These are phyloP conservation scores for Aspidiotus rigidus DNA, from an alignment of 2,888 invertebrate species.

Conservation along the genomic window DNA sequence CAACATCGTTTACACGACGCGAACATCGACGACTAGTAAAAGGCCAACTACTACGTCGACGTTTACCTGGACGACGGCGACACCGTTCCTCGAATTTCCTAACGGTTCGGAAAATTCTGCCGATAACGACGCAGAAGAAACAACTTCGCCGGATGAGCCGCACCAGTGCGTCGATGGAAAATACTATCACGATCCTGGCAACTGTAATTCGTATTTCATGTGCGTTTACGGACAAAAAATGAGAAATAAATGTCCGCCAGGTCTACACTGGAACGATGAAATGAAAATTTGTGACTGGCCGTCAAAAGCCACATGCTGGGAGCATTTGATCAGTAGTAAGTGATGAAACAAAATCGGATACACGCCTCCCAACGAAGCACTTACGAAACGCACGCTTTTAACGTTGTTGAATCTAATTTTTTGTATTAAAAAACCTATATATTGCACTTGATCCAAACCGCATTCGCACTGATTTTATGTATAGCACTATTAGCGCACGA, in stretches of 20 bases:
- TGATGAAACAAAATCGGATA: no score
- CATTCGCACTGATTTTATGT: no score
- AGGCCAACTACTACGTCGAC: conserved; percentile 38
- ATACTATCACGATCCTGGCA: conserved; percentile 28
- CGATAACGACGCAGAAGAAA: conserved; percentile 42
- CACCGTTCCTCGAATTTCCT: conserved; percentile 38
- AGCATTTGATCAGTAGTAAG: conserved; percentile 9
- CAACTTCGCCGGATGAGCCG: conserved; percentile 42
- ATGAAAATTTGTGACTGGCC: conserved; percentile 74
- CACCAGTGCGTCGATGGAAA: conserved; percentile 39
- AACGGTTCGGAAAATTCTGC: conserved; percentile 42
- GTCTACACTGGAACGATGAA: conserved; percentile 66
- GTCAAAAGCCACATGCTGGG: conserved; percentile 55
- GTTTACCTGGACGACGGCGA: conserved; percentile 40
- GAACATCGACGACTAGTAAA: conserved; percentile 28
- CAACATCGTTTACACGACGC: conserved; percentile 35
- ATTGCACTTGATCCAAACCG: no score
- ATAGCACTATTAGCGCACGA: no score
- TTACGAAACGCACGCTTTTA: no score
- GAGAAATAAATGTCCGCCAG: conserved; percentile 66
- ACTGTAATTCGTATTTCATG: conserved; percentile 33
- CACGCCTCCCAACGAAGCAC: no score
- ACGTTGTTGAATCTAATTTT: no score
- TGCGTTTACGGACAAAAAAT: conserved; percentile 57
- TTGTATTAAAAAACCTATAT: no score